phyloP scores from a whole-genome alignment of 2,113 vertebrate species.

The Hirundichthys speculiger region DNA sequence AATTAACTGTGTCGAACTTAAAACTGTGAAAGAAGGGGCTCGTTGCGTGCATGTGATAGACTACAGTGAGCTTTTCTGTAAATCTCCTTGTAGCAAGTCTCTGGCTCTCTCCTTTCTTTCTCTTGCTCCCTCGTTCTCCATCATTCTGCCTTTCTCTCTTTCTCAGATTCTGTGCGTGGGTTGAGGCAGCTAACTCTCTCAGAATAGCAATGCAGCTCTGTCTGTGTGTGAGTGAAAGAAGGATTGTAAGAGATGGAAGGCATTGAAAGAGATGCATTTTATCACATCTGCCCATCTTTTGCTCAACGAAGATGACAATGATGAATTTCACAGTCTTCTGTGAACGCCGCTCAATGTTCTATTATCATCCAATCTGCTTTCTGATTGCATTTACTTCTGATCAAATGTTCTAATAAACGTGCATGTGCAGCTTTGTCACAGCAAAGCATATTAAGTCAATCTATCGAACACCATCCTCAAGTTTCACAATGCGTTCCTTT shows the following conservation, averaged over 20 bases:
- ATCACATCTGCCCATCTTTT: slow-evolving; percentile 59
- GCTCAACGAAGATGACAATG: slow-evolving; percentile 39
- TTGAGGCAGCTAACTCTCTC: slow-evolving; percentile 85
- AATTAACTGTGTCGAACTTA: slow-evolving; percentile 14
- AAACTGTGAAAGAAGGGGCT: slow-evolving; percentile 17
- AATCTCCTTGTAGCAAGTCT: slow-evolving; percentile 53
- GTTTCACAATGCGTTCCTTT: not conserved
- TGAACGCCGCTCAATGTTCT: slow-evolving; percentile 13
- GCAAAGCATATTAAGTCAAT: not conserved
- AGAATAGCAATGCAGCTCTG: slow-evolving; percentile 85
- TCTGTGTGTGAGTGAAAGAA: slow-evolving; percentile 72
- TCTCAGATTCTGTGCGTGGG: slow-evolving; percentile 85
- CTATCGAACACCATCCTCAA: not conserved
- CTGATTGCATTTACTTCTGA: slow-evolving; percentile 16
- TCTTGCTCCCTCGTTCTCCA: slow-evolving; percentile 61
- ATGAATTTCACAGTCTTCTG: slow-evolving; percentile 15
- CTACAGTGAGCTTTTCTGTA: slow-evolving; percentile 47
- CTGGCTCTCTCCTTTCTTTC: slow-evolving; percentile 53
- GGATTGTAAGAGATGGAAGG: slow-evolving; percentile 60
- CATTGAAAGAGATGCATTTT: too few species aligned
- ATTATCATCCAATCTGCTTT: not conserved
- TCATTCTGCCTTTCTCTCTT: slow-evolving; percentile 77
- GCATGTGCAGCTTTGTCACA: slow-evolving; percentile 1
- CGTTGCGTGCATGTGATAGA: slow-evolving; percentile 19
- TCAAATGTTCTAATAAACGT: slow-evolving; percentile 6